A percentile compares a stretch with the other conserved stretches of the same genome.
Evolutionary conservation across 2,888 invertebrate genomes (phyloP).

Genomic region (Anaspis maculata): DNA sequence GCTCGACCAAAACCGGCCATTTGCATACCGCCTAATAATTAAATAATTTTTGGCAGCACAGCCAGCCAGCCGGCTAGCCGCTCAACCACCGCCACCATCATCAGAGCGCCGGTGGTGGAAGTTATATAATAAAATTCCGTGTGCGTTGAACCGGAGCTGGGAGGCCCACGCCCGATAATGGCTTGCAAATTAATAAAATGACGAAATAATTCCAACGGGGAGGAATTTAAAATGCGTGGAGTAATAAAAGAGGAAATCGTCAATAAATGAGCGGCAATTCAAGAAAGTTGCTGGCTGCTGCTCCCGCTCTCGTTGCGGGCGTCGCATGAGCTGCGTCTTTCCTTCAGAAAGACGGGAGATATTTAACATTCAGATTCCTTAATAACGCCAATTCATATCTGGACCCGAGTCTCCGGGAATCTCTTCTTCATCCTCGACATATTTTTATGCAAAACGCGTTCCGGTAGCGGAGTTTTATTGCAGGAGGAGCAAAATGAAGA

Average conservation of each 20-base stretch:
- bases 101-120: slow-evolving; percentile 11
- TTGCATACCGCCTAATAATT: slow-evolving; percentile 14
- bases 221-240: slow-evolving; percentile 15
- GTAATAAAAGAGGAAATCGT: slow-evolving; percentile 24
- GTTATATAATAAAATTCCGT: slow-evolving; percentile 25
- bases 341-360: slow-evolving; percentile 18
- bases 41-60: slow-evolving; percentile 13
- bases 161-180: slow-evolving; percentile 12
- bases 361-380: slow-evolving; percentile 37
- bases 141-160: slow-evolving; percentile 22
- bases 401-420: slow-evolving; percentile 25
- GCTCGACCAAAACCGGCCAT: slow-evolving; percentile 7
- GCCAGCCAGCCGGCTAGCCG: no score
- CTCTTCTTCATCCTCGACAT: slow-evolving; percentile 35
- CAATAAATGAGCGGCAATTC: slow-evolving; percentile 27
- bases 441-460: slow-evolving; percentile 42
- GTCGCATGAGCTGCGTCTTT: no score
- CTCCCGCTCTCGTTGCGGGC: no score
- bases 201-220: slow-evolving; percentile 16
- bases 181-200: slow-evolving; percentile 17
- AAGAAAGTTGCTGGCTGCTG: slow-evolving; percentile 13
- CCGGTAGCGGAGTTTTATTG: slow-evolving; percentile 40
- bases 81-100: no score
- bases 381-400: slow-evolving; percentile 39
- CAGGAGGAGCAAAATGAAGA: slow-evolving; percentile 37